Evolutionary conservation across 2,888 invertebrate genomes (phyloP).

Genomic region (Mechanitis mazaeus): DNA sequence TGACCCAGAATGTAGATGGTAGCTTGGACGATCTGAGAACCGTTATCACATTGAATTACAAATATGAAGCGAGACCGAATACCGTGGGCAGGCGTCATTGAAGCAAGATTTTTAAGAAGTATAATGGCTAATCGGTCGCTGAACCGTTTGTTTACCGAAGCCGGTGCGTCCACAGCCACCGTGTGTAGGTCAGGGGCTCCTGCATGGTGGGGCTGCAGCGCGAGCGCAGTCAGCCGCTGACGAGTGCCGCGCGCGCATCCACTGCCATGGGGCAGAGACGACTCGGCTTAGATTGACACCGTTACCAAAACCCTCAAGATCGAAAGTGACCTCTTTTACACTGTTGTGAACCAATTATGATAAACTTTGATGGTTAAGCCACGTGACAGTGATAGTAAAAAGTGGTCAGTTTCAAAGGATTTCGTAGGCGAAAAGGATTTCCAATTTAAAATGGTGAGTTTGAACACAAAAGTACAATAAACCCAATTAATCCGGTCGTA

Average conservation of each 20-base stretch:
- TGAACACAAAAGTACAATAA: background rate
- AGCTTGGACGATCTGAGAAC: constrained; percentile 56
- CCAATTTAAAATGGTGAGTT: constrained; percentile 23
- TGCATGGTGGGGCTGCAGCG: constrained; percentile 48
- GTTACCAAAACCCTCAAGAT: constrained; percentile 38
- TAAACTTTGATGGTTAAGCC: constrained; percentile 47
- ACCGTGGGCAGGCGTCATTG: constrained; percentile 39
- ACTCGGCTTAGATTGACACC: constrained; percentile 41
- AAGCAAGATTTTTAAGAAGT: constrained; percentile 46
- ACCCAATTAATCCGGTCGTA: background rate
- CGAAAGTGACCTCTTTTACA: constrained; percentile 57
- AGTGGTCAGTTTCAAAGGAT: constrained; percentile 59
- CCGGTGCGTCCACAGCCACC: constrained; percentile 50
- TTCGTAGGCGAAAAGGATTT: constrained; percentile 34
- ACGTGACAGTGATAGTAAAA: constrained; percentile 57
- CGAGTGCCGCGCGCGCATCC: constrained; percentile 53
- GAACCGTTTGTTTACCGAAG: constrained; percentile 74
- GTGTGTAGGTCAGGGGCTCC: constrained; percentile 66
- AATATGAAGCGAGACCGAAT: constrained; percentile 49
- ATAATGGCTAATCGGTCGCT: constrained; percentile 68
- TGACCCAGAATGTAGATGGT: constrained; percentile 54
- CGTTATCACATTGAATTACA: constrained; percentile 72
- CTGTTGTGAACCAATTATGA: constrained; percentile 59
- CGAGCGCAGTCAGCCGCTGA: constrained; percentile 52
- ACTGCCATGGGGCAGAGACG: constrained; percentile 50